These are phyloP conservation scores for Diabrotica balteata DNA, from an alignment of 2,888 invertebrate genomes.

Conservation along the genomic window DNA sequence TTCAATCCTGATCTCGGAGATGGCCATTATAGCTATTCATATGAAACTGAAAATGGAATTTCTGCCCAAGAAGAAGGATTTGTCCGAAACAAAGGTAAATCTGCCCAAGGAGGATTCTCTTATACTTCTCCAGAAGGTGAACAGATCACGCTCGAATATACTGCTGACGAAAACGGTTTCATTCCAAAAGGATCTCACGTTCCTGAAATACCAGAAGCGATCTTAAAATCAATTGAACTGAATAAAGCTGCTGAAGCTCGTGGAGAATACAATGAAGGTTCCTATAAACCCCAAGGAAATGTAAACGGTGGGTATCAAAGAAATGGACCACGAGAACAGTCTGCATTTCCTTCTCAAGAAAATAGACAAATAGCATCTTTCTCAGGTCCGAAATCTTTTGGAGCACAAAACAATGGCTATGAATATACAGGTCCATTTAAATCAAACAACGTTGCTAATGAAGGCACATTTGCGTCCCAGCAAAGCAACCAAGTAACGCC, in stretches of 20 bases:
- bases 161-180: slow-evolving; percentile 68
- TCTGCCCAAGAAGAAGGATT: slow-evolving; percentile 43
- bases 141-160: slow-evolving; percentile 53
- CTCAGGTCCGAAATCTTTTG: background rate
- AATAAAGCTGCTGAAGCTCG: slow-evolving; percentile 43
- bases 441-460: slow-evolving; percentile 3
- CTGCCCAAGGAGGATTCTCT: slow-evolving; percentile 39
- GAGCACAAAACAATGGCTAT: slow-evolving; percentile 8
- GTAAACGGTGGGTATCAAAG: slow-evolving; percentile 4
- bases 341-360: background rate
- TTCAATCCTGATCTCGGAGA: slow-evolving; percentile 41
- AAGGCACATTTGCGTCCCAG: slow-evolving; percentile 13
- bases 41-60: slow-evolving; percentile 46
- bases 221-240: slow-evolving; percentile 56
- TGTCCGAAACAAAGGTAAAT: slow-evolving; percentile 35
- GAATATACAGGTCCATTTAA: slow-evolving; percentile 2
- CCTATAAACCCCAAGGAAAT: slow-evolving; percentile 4
- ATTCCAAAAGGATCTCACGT: slow-evolving; percentile 65
- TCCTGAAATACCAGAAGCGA: slow-evolving; percentile 66
- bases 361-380: slow-evolving; percentile 12
- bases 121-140: slow-evolving; percentile 52
- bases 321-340: background rate
- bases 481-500: slow-evolving; percentile 9
- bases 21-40: slow-evolving; percentile 44
- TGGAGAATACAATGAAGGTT: slow-evolving; percentile 38